Evolutionary conservation across 2,797 vertebrate genomes (phyloP), one percentile per base, ranked within the genome.

Genomic region (Enteromius afrohamiltoni): DNA sequence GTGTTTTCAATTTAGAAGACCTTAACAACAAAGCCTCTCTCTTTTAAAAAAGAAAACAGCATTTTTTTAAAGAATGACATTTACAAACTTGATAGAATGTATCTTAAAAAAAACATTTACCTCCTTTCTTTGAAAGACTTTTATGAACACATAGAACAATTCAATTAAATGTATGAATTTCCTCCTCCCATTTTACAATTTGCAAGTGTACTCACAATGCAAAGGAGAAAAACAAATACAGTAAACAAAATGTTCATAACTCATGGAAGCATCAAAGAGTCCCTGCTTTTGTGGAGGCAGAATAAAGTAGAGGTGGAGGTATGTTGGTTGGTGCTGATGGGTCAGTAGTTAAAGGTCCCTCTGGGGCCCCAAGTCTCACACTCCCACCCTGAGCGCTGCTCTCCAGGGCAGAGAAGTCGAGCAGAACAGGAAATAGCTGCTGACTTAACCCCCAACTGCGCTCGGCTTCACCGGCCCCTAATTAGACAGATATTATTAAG

Each of bases 291-390:
- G 23, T 83, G 83, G 85, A 86, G 84, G 76, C 87, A 87, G 79
- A 86, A 89, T 83, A 64, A 85, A 85, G 45, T 80, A 82, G 81
- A 86, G 79, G 86, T 87, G 87, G 87, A 87, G 89, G 47, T 83
- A 49, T 74, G n/a, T 60, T 76, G 26, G 65, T 47, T 82, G 68
- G 88, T 79, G 86, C 79, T 77, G 78, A 87, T 79, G 76, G 79
- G 77, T 53, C 82, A 88, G 85, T 86, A 89, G 80, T 87, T 86
- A 88, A 79, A 83, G 89, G 19, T 83, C 83, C 86, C 88, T 83
- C 64, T 77, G n/a, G 88, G 87, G 88, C 88, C 89, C 51, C 86
- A 88, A 77, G 88, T 79, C 83, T 84, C 71, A 89, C 86, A 85
- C 65, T 78, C 67, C 65, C 82, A 83, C 82, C 65, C 82, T 91